These are phyloP conservation scores for Axis porcinus DNA, from an alignment of 2,113 vertebrate genomes.

Conservation along the genomic window DNA sequence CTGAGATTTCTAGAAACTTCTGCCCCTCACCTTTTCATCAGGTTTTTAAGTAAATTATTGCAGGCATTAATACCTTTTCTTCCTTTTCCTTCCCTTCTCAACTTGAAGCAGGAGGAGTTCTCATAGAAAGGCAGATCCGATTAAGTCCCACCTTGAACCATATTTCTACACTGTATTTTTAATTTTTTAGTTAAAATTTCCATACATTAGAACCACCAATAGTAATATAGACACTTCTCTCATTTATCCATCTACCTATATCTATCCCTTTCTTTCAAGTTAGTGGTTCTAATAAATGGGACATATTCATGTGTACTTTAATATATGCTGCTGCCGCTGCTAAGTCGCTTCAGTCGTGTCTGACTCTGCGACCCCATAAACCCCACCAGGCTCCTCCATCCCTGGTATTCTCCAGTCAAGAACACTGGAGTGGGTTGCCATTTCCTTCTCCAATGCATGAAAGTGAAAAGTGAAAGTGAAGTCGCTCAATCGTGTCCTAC, in stretches of 20 bases:
- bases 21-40: not conserved
- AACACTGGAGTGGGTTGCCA: too few relatives aligned
- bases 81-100: not conserved
- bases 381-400: too few relatives aligned
- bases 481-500: too few relatives aligned
- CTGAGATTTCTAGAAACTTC: not conserved
- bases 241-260: not conserved
- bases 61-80: not conserved
- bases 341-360: too few relatives aligned
- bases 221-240: not conserved
- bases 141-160: not conserved
- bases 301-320: not conserved
- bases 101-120: not conserved
- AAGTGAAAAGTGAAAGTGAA: too few relatives aligned
- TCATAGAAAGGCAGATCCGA: not conserved
- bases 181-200: not conserved
- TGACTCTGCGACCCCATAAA: too few relatives aligned
- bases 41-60: not conserved
- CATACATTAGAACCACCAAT: not conserved
- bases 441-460: too few relatives aligned
- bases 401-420: too few relatives aligned
- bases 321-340: not conserved
- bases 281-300: not conserved
- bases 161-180: not conserved
- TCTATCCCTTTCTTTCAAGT: not conserved